Evolutionary conservation across 1,140 invertebrate species (phyloP).

Genomic region (Rhagoletis zephyria): DNA sequence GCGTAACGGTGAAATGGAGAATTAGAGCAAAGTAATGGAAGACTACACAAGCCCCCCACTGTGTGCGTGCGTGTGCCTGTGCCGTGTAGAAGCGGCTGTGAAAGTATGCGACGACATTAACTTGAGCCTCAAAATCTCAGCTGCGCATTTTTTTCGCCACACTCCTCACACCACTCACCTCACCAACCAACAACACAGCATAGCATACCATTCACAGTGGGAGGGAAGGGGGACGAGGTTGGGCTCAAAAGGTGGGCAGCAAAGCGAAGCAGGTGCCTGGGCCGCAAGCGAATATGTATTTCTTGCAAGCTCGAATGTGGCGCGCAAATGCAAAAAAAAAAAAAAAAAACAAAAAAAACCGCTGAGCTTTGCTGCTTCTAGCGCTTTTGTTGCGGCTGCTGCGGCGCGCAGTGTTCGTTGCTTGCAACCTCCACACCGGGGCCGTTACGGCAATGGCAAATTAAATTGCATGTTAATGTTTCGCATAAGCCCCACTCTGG

Average conservation of each 20-base stretch:
- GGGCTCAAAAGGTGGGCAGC: not conserved
- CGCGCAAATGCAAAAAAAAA: no score
- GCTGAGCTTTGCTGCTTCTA: no score
- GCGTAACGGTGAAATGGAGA: constrained; percentile 25
- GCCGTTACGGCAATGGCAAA: constrained; percentile 4
- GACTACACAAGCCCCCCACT: no score
- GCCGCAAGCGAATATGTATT: not conserved
- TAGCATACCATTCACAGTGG: no score
- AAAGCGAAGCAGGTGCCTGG: not conserved
- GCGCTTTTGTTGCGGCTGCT: not conserved
- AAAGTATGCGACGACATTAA: constrained; percentile 37
- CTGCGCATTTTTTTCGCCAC: not conserved
- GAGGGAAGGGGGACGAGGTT: not conserved
- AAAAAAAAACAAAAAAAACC: no score
- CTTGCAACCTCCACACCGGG: not conserved
- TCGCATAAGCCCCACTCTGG: constrained; percentile 8
- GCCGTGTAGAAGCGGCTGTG: not conserved
- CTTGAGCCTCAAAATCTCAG: not conserved
- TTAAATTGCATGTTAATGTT: constrained; percentile 49
- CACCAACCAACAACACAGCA: no score
- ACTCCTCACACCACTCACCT: not conserved
- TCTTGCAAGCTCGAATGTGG: not conserved
- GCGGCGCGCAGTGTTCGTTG: not conserved
- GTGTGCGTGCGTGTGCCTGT: no score
- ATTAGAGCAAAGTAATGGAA: constrained; percentile 16